These are phyloP conservation scores for Deladenus siricidicola DNA, from an alignment of 2,888 invertebrate genomes.

Conservation along the genomic window DNA sequence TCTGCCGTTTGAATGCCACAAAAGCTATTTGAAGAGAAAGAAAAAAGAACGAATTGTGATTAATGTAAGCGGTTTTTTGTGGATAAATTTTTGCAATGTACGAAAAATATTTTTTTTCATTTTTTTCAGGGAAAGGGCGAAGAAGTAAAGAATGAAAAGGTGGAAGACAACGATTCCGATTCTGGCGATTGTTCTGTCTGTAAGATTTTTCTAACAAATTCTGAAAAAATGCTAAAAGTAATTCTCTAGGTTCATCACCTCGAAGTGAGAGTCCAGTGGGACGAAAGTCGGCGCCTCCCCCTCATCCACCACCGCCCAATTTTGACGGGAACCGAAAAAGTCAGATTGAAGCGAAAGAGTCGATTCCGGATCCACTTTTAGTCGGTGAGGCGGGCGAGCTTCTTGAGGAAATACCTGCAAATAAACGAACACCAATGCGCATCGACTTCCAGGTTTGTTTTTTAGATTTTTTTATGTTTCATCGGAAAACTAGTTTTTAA, in stretches of 20 bases:
- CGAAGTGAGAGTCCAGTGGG: slow-evolving; percentile 37
- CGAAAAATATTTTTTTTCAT: no score
- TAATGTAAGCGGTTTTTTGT: no score
- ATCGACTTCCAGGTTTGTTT: slow-evolving; percentile 13
- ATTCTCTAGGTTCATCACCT: slow-evolving; percentile 38
- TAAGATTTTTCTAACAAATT: neutral
- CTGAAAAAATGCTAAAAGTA: neutral
- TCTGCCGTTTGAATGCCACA: slow-evolving; percentile 42
- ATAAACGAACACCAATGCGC: slow-evolving; percentile 6
- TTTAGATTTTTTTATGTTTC: no score
- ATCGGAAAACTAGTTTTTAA: no score
- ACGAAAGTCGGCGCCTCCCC: slow-evolving; percentile 7
- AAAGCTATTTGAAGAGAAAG: slow-evolving; percentile 40
- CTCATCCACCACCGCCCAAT: slow-evolving; percentile 12
- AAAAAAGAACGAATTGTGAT: slow-evolving; percentile 34
- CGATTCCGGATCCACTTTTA: no score
- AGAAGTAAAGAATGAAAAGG: slow-evolving; percentile 39
- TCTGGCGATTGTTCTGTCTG: slow-evolving; percentile 34
- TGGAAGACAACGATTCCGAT: slow-evolving; percentile 40
- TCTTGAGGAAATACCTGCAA: slow-evolving; percentile 22
- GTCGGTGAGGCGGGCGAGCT: slow-evolving; percentile 25
- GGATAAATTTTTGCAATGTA: no score
- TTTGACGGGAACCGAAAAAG: slow-evolving; percentile 15
- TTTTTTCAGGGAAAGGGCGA: slow-evolving; percentile 28
- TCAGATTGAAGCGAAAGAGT: slow-evolving; percentile 2